Base-by-base conservation (phyloP, 2,888 invertebrate species). In the Clitarchus hookeri region DNA sequence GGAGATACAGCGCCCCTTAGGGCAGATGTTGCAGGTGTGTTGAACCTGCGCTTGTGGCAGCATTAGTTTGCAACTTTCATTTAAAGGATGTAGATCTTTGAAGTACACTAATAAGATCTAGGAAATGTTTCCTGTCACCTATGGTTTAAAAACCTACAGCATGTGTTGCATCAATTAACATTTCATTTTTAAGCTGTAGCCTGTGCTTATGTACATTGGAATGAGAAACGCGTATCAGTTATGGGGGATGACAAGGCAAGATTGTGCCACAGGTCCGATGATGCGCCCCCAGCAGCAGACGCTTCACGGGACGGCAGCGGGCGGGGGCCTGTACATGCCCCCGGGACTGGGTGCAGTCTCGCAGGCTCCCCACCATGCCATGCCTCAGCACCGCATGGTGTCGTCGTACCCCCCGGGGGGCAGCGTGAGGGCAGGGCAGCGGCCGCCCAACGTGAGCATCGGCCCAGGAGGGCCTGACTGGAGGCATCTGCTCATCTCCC, bases 401-500 rank as follows among this genome's bases (percentile, higher is more conserved):
- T 90, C 90, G 85, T 89, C 90, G 84, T 91, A 90, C 36, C 82
- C 84, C 84, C 84, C 83, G 25, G 86, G 53, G 85, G 85, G 80
- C 91, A 91, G 91, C 93, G 89, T 91, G 65, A 91, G 91, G 48
- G 48, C 48, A 91, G 92, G n/a, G 91, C 94, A 94, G 89, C 93
- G 94, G 90, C 93, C 93, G 88, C 93, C 94, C 26, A 93, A 94
- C 91, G 93, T 93, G n/a, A 93, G 92, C 88, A 92, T 93, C 53
- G 93, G 93, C 53, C 92, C 93, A 11, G 93, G 93, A 87, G 92
- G 93, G 77, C 92, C 93, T 87, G 93, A 93, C 89, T 94, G 94
- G 93, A 93, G 95, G 88, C 95, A 95, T 89, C 91, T 95, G 88
- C 91, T 95, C 91, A 95, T 95, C 93, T 90, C 91, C 27, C 92